phyloP scores from a whole-genome alignment of 2,888 invertebrate genomes.

The Syritta pipiens region DNA sequence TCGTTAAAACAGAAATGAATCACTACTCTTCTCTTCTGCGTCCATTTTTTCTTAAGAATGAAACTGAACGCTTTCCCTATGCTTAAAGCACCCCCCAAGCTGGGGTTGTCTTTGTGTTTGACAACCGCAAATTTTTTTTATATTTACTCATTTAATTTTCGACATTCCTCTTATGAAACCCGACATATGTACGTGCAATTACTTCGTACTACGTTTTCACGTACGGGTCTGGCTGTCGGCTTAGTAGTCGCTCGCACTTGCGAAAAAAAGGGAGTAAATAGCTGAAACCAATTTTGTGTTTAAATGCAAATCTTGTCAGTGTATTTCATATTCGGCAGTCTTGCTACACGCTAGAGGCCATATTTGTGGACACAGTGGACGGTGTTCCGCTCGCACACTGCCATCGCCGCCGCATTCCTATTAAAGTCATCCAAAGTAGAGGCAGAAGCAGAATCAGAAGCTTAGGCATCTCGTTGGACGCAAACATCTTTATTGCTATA shows the following conservation, averaged over 20 bases:
- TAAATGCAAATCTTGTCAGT: conserved; percentile 45
- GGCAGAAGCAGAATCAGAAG: conserved; percentile 3
- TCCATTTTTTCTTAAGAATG: not conserved
- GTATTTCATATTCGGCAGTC: conserved; percentile 49
- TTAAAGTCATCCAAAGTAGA: conserved; percentile 35
- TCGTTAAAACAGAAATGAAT: conserved; percentile 3
- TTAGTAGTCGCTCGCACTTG: conserved; percentile 23
- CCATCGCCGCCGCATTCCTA: conserved; percentile 47
- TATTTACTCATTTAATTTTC: conserved; percentile 50
- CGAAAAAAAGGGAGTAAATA: conserved; percentile 49
- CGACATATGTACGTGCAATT: conserved; percentile 38
- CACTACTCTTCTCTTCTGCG: not conserved
- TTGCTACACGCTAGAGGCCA: conserved; percentile 24
- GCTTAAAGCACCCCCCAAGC: not conserved
- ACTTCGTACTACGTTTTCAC: conserved; percentile 13
- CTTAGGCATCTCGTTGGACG: conserved; percentile 32
- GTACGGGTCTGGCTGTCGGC: conserved; percentile 2
- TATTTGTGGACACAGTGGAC: conserved; percentile 36
- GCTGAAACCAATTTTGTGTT: conserved; percentile 32
- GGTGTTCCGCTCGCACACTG: conserved; percentile 35
- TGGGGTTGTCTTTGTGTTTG: conserved; percentile 1
- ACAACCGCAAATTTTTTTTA: conserved; percentile 43
- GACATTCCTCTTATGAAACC: conserved; percentile 44
- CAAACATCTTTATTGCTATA: conserved; percentile 59
- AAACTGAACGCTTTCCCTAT: conserved; percentile 10